phyloP scores from a whole-genome alignment of 2,113 vertebrate species.

The Oncorhynchus keta region DNA sequence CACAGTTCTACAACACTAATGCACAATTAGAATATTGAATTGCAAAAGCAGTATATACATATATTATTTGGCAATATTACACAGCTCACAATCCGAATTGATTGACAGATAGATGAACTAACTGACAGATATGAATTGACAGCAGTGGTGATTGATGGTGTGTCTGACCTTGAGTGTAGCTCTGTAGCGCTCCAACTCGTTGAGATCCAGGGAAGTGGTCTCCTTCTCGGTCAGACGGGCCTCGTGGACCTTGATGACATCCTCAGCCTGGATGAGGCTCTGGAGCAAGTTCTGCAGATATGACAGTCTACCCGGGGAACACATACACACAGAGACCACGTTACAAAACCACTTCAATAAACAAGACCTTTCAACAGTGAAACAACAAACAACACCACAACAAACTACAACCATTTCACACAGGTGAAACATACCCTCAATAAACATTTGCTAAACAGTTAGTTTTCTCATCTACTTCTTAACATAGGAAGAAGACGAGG shows the following conservation, averaged over 20 bases:
- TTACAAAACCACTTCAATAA: background rate
- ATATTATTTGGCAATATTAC: constrained; percentile 3
- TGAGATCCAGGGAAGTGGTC: constrained; percentile 84
- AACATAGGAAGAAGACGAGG: no score
- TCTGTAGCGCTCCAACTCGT: constrained; percentile 85
- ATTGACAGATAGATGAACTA: background rate
- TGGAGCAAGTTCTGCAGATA: constrained; percentile 81
- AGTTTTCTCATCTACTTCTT: no score
- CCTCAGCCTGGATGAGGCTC: constrained; percentile 82
- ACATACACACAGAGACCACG: constrained; percentile 23
- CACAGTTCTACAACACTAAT: background rate
- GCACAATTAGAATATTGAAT: background rate
- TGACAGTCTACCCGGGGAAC: constrained; percentile 74
- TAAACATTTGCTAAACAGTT: background rate
- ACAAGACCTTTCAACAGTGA: background rate
- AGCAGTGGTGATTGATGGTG: background rate
- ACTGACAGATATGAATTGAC: background rate
- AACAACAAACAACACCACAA: background rate
- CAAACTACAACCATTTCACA: background rate
- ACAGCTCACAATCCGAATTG: background rate
- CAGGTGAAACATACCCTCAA: background rate
- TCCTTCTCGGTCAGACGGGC: constrained; percentile 93
- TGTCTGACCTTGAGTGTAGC: constrained; percentile 82
- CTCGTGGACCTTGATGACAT: constrained; percentile 90
- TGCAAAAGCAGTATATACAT: background rate